These are phyloP conservation scores for Gouania willdenowi DNA, from an alignment of 2,797 vertebrate genomes.

Conservation along the genomic window DNA sequence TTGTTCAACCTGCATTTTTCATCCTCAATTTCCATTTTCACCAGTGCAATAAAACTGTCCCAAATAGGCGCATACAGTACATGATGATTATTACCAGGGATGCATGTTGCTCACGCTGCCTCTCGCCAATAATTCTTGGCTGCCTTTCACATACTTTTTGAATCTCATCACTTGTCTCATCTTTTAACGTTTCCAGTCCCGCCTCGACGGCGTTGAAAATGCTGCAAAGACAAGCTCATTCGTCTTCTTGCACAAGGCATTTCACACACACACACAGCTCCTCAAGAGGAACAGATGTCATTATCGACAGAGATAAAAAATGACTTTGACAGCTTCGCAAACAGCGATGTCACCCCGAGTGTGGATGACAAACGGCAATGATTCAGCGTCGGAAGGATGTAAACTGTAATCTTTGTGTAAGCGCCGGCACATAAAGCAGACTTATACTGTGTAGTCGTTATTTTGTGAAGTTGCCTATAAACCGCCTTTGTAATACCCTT, in stretches of 20 bases:
- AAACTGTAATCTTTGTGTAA: constrained; percentile 38
- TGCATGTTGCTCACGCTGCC: too few species aligned
- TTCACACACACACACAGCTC: constrained; percentile 23
- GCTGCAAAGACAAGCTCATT: background rate
- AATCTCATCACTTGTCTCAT: too few species aligned
- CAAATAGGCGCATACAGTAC: too few species aligned
- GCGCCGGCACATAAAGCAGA: constrained; percentile 18
- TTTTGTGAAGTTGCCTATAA: constrained; percentile 35
- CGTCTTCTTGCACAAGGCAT: constrained; percentile 7
- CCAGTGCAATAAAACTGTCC: too few species aligned
- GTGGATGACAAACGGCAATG: constrained; percentile 47
- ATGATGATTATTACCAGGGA: too few species aligned
- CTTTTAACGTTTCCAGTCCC: too few species aligned
- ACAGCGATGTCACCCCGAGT: constrained; percentile 33
- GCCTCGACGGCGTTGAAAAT: too few species aligned
- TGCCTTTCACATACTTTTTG: too few species aligned
- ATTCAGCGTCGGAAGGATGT: constrained; percentile 20
- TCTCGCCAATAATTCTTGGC: too few species aligned
- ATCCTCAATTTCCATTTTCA: too few species aligned
- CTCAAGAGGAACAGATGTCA: constrained; percentile 63
- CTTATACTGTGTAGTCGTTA: constrained; percentile 33
- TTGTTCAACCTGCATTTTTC: too few species aligned
- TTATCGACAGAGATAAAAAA: constrained; percentile 59
- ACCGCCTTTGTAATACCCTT: constrained; percentile 29
- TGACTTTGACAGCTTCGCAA: constrained; percentile 64